Evolutionary conservation across 2,113 vertebrate genomes (phyloP), one percentile per base, ranked within the genome.

Genomic region (Ptilonorhynchus violaceus): DNA sequence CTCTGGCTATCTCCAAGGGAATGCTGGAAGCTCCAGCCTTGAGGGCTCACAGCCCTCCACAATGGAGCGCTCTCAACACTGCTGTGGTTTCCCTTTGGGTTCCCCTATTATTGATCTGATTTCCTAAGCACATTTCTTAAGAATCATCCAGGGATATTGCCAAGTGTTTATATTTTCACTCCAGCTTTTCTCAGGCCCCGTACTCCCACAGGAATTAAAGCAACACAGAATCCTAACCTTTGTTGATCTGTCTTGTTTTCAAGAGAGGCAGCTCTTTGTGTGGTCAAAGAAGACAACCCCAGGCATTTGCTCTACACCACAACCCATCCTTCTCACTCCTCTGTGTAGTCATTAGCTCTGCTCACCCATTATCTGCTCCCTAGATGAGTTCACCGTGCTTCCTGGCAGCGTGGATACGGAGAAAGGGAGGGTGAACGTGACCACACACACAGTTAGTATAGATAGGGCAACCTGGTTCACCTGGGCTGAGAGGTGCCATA

Each of bases 341-440:
- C 27, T 22, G 24, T 21, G 41, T 27, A 35, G 58, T 1, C 70
- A 8, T 28, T 4, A 52, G 37, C 4, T 47, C 53, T 10, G 5
- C 41, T 68, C 2, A 0, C 33, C 47, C 2, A 0, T 22, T 35
- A 10, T 7, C 30, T 35, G 1, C 30, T 55, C 25, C 23, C 31
- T 5, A 13, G 55, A 11, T 21, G 9, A 39, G 52, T 10, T 69
- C 31, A 31, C 50, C 31, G 1, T 3, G 23, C 27, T 5, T 42
- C 47, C 10, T 0, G 23, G 28, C 35, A 33, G 46, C 0, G 0
- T 0, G 2, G 37, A 4, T 4, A 19, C 1, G 0, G 27, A 5
- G 47, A 31, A 33, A 11, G 33, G 0, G 70, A 63, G 44, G 67
- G 24, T 21, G 23, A 60, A 0, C 49, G 25, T 8, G 15, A 7